Base-by-base conservation (phyloP, 2,888 invertebrate species). In the Sceliomorpha sp. region DNA sequence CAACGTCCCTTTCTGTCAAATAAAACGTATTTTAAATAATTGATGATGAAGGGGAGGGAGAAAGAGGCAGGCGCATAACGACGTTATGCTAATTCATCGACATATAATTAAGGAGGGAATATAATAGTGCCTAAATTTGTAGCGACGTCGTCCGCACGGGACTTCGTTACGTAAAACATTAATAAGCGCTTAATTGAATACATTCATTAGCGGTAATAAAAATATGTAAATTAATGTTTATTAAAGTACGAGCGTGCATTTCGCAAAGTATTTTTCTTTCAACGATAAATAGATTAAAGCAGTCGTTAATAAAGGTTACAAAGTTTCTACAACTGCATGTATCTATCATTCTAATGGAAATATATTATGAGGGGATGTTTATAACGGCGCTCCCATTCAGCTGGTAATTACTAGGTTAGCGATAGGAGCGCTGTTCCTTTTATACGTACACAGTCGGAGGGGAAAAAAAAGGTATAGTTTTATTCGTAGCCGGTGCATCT, bases 341-440 rank as follows among this genome's bases (percentile, higher is more conserved):
- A 64, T 64, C 63, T 70, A 70, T 59, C 70, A 55, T 55, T 64
- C 37, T 69, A 62, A 64, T 64, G 64, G 58, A 68, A 66, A 70
- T 70, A 70, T 70, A 70, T 70, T 66, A 53, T 56, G 56, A 67
- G 66, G 64, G 64, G 60, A 70, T 64, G 66, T 63, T 64, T 62
- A 53, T 62, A 67, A 53, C 60, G 53, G 67, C 64, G 67, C 63
- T 63, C 60, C 75, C 71, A 74, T 76, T 74, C 71, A 66, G 60
- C 60, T 60, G 63, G 73, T 78, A 78, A 79, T 80, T 79, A 79
- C 79, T 76, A 76, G 75, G 76, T 77, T 78, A 78, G 77, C 66
- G 75, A 75, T 79, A 78, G 76, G 77, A 76, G 77, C 72, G 71
- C 64, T 72, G 69, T 60, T 60, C 60, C 62, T 62, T 70, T 44